A percentile compares a stretch with the other conserved stretches of the same genome.
These are phyloP conservation scores for Oxyteleia sp. DNA, from an alignment of 2,888 invertebrate genomes.

Conservation along the genomic window DNA sequence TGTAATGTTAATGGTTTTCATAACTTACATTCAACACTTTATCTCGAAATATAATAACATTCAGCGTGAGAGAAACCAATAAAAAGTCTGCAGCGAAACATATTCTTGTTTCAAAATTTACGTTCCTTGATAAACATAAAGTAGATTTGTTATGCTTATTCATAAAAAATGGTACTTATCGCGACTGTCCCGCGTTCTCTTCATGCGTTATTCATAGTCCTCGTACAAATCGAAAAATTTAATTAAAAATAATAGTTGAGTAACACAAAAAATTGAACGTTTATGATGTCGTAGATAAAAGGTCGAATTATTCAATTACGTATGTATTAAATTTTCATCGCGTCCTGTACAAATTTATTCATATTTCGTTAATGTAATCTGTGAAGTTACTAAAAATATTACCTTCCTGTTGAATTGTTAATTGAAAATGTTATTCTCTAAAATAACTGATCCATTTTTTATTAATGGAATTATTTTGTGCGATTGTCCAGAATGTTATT, in stretches of 20 bases:
- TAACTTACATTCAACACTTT: conserved; percentile 6
- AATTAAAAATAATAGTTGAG: not conserved
- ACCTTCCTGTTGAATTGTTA: not conserved
- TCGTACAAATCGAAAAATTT: not conserved
- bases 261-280: not conserved
- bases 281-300: not conserved
- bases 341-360: not conserved
- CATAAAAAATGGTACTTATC: not conserved
- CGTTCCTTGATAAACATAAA: not conserved
- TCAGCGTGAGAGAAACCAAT: conserved; percentile 15
- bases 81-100: conserved; percentile 2
- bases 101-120: not conserved
- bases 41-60: conserved; percentile 25
- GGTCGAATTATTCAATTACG: not conserved
- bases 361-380: not conserved
- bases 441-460: too few species aligned
- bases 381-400: not conserved
- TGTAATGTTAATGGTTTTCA: conserved; percentile 31
- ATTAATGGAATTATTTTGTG: too few species aligned
- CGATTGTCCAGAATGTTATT: too few species aligned
- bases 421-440: too few species aligned
- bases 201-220: not conserved
- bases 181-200: not conserved
- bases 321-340: not conserved
- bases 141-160: not conserved